A percentile compares a stretch with the other conserved stretches of the same genome.
Evolutionary conservation across 2,113 vertebrate species (phyloP).

Genomic region (Nettapus auritus): DNA sequence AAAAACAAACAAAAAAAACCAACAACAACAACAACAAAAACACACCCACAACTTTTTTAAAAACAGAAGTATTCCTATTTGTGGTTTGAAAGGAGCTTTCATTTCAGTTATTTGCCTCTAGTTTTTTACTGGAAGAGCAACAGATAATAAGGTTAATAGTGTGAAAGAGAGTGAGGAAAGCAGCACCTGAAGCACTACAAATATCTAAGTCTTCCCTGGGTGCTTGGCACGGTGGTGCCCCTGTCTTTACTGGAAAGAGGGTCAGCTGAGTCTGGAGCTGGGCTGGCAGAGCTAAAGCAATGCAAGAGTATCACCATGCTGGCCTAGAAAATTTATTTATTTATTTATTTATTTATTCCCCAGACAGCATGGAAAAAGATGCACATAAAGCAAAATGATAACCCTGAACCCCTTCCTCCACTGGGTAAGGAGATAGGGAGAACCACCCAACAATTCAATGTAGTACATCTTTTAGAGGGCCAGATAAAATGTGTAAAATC

Average conservation of each 20-base stretch:
- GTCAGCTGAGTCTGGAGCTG: background rate
- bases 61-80: background rate
- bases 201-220: background rate
- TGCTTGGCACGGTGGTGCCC: background rate
- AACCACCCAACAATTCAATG: background rate
- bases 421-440: background rate
- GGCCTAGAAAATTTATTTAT: background rate
- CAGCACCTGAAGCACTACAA: background rate
- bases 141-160: background rate
- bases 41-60: background rate
- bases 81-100: background rate
- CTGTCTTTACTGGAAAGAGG: background rate
- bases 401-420: background rate
- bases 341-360: background rate
- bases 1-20: fast-evolving
- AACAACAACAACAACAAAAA: too few relatives aligned
- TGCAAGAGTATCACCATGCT: background rate
- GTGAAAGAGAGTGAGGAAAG: background rate
- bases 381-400: background rate
- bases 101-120: background rate
- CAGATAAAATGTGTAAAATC: background rate
- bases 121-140: background rate
- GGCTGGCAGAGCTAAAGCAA: background rate
- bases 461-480: background rate
- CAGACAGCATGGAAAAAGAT: background rate